A percentile compares a stretch with the other conserved stretches of the same genome.
Conservation (phyloP, 2,888 invertebrate genomes). For the Drosophila borborema region DNA sequence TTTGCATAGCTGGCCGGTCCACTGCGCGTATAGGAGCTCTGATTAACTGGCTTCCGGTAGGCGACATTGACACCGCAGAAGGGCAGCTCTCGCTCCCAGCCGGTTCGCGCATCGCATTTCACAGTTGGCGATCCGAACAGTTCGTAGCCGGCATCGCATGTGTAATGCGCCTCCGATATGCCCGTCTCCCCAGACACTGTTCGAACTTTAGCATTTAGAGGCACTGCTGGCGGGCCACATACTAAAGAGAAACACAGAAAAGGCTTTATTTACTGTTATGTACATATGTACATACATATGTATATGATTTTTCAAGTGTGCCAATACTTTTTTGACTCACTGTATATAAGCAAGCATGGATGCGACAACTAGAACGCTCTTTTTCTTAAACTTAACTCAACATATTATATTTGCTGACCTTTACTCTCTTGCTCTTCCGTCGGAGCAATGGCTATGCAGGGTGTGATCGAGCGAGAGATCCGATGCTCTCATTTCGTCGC, state of each 20-base stretch:
- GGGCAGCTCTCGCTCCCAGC: constrained; percentile 93
- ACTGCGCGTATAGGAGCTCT: constrained; percentile 94
- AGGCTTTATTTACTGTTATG: not conserved
- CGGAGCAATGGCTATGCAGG: not conserved
- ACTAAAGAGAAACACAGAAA: constrained; percentile 64
- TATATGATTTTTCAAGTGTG: too few relatives aligned
- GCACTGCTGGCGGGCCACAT: constrained; percentile 94
- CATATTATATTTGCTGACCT: not conserved
- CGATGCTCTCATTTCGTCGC: not conserved
- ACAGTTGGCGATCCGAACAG: constrained; percentile 91
- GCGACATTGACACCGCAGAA: constrained; percentile 96
- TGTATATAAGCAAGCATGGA: not conserved
- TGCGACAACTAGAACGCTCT: not conserved
- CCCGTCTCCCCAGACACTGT: constrained; percentile 74
- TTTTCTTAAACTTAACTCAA: not conserved
- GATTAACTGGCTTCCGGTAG: constrained; percentile 94
- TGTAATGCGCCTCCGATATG: constrained; percentile 90
- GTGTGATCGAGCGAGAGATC: not conserved
- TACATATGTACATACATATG: not conserved
- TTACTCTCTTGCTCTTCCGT: not conserved
- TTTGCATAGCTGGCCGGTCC: constrained; percentile 94
- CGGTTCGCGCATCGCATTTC: constrained; percentile 89
- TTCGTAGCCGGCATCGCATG: constrained; percentile 95
- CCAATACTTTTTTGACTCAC: too few relatives aligned
- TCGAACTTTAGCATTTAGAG: constrained; percentile 91